Evolutionary conservation across 1,140 invertebrate species (phyloP), one percentile per base, ranked within the genome.

Genomic region (Scaptomyza graminum): DNA sequence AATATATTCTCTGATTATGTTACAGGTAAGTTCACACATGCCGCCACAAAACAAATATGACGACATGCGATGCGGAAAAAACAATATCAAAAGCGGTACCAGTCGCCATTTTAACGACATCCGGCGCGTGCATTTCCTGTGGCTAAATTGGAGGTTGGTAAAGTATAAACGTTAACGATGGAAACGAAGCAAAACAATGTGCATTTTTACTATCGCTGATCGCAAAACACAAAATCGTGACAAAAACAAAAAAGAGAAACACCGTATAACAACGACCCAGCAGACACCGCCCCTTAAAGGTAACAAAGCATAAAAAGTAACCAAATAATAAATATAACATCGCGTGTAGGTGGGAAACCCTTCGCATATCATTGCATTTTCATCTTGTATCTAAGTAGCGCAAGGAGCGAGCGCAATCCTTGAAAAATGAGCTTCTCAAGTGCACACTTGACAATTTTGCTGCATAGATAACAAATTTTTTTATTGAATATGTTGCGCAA

Each of bases 11-110:
- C 52, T 74, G 37, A 60, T 67, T 83, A 61, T 67, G 6, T 87
- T 88, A 16, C 84, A 88, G 83, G 83, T 88, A 88, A 88, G 83
- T 88, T 83, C 65, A 82, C 64, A 87, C 60, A 82, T 65, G 66
- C 62, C 47, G 22, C 49, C 31, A 34, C 31, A 34, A 63, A 74
- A 34, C 49, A 52, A 73, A 60, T 37, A 34, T 68, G 57, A 22
- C 11, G 46, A 13, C 61, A 51, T 61, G 52, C 61, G 67, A 54
- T 31, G 52, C 49, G 22, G 22, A 41, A 22, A 15, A 63, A 59
- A 60, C 31, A 63, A 46, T 71, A 60, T 70, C 54, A 55, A 64
- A 59, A 54, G 16, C 41, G 31, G 11, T 57, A 71, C 15, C 51
- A 57, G 66, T 67, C 63, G 66, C 63, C 77, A 85, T 80, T 82